Evolutionary conservation across 2,113 vertebrate species (phyloP).

Genomic region (Anser cygnoides): DNA sequence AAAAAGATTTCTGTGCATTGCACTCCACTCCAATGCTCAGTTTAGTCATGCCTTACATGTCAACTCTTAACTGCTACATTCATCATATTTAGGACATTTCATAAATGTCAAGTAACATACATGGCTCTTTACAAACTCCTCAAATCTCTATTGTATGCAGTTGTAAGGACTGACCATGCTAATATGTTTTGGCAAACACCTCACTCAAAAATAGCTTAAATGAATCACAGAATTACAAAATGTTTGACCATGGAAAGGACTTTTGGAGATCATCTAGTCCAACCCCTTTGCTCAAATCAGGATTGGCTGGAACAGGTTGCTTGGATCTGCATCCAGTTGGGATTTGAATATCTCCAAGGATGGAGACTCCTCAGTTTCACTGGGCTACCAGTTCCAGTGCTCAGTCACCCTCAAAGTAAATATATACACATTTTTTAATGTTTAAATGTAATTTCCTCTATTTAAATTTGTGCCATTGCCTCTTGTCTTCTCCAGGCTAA

Average conservation of each 20-base stretch:
- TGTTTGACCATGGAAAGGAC: neutral
- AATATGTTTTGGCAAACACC: neutral
- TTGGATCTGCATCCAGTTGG: neutral
- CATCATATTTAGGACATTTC: neutral
- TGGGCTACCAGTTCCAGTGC: neutral
- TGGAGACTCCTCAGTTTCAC: neutral
- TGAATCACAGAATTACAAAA: neutral
- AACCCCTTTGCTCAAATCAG: neutral
- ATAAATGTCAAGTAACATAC: no score
- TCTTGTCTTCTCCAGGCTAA: neutral
- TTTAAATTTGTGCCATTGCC: no score
- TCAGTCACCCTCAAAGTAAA: no score
- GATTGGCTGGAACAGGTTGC: neutral
- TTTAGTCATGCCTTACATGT: neutral
- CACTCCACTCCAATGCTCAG: neutral
- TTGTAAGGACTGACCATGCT: rapidly evolving
- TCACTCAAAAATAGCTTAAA: neutral
- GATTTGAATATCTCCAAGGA: neutral
- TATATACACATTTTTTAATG: no score
- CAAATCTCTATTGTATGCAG: neutral
- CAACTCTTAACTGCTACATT: neutral
- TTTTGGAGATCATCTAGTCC: neutral
- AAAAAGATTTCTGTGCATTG: neutral
- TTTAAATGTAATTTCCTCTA: no score
- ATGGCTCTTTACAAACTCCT: neutral